phyloP scores from a whole-genome alignment of 2,113 vertebrate species.

The Cyprinodon variegatus region DNA sequence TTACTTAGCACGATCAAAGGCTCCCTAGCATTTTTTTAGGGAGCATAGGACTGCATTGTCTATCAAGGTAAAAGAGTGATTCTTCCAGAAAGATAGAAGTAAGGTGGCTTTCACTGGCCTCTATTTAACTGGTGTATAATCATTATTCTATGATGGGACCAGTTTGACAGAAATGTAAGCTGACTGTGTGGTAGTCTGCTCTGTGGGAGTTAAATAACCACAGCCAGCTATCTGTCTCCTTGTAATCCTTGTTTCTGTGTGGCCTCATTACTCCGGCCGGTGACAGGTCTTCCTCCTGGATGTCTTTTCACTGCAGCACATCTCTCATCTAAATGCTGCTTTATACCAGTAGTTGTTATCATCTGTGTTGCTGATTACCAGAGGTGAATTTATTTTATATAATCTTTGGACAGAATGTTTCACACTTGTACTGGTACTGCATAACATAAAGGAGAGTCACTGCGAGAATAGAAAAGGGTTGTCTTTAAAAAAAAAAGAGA shows the following conservation, averaged over 20 bases:
- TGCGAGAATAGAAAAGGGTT: constrained; percentile 15
- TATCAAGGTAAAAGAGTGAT: constrained; percentile 36
- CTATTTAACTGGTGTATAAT: constrained; percentile 79
- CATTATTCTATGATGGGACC: constrained; percentile 72
- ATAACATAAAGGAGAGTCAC: constrained; percentile 41
- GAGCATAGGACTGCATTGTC: constrained; percentile 37
- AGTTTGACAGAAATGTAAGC: constrained; percentile 67
- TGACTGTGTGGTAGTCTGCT: constrained; percentile 61
- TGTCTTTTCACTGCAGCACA: constrained; percentile 26
- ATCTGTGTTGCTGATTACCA: constrained; percentile 29
- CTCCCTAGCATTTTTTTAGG: constrained; percentile 24
- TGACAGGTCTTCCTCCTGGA: constrained; percentile 47
- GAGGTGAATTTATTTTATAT: constrained; percentile 31
- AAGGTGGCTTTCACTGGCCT: constrained; percentile 43
- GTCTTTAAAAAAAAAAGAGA: neutral
- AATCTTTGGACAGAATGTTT: constrained; percentile 20
- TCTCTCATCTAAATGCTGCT: constrained; percentile 7
- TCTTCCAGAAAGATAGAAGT: constrained; percentile 64
- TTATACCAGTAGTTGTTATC: constrained; percentile 13
- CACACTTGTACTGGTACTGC: constrained; percentile 38
- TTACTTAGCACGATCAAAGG: constrained; percentile 48
- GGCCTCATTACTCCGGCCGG: constrained; percentile 69
- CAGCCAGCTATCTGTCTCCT: constrained; percentile 72
- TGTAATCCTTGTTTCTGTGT: constrained; percentile 70
- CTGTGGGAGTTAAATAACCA: constrained; percentile 70